These are phyloP conservation scores for Drosophila jambulina DNA, from an alignment of 1,140 invertebrate genomes.

Conservation along the genomic window DNA sequence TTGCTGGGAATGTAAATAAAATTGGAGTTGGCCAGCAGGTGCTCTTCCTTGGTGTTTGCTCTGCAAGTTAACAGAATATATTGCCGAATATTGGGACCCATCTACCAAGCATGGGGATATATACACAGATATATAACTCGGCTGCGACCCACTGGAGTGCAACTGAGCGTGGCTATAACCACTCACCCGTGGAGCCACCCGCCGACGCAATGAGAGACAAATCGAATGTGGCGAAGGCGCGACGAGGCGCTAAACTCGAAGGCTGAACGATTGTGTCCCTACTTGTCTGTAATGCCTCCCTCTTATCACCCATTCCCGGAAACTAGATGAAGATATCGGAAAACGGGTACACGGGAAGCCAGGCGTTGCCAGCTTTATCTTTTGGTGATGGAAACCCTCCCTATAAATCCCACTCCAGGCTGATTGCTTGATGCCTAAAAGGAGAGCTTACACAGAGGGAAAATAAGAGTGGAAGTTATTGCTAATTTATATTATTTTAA, in stretches of 20 bases:
- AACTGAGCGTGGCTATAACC: too few species aligned
- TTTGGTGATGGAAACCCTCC: background rate
- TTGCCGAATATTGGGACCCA: constrained; percentile 3
- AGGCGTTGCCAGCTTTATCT: constrained; percentile 29
- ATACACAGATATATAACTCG: background rate
- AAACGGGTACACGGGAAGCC: constrained; percentile 29
- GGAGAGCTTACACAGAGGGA: too few species aligned
- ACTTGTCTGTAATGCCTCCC: background rate
- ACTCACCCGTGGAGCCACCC: constrained; percentile 7
- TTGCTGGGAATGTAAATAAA: constrained; percentile 31
- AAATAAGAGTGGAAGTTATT: too few species aligned
- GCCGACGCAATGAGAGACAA: constrained; percentile 40
- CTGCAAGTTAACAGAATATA: constrained; percentile 13
- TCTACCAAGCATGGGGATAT: background rate
- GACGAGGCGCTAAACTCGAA: too few species aligned
- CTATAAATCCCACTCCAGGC: constrained; percentile 3
- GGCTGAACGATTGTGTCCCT: constrained; percentile 43
- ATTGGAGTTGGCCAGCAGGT: constrained; percentile 18
- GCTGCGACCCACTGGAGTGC: too few species aligned
- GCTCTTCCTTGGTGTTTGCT: constrained; percentile 2
- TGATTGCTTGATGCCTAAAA: constrained; percentile 32
- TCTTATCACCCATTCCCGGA: background rate
- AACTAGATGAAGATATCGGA: constrained; percentile 28
- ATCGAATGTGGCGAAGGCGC: constrained; percentile 62
- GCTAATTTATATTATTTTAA: too few species aligned